Evolutionary conservation across 1,140 invertebrate genomes (phyloP).

Genomic region (Argopecten irradians): DNA sequence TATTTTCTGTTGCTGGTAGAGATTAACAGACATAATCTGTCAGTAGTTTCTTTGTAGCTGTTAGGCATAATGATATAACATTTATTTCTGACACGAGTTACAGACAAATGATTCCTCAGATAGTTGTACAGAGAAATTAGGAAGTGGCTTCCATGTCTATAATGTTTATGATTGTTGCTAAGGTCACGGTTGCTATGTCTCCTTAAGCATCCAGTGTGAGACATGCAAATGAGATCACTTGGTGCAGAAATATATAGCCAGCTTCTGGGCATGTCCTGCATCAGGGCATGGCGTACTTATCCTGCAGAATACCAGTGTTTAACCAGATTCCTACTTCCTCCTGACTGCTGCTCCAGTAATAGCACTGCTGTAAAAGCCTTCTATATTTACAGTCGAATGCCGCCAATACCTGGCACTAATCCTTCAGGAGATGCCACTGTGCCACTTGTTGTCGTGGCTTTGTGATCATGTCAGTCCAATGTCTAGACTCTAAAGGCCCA

Average conservation of each 20-base stretch:
- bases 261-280: no score
- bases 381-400: background rate
- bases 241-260: background rate
- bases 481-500: slow-evolving; percentile 89
- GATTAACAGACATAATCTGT: no score
- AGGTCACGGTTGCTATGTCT: background rate
- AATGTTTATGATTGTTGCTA: background rate
- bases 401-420: slow-evolving; percentile 46
- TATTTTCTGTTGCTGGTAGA: background rate
- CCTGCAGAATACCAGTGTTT: background rate
- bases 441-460: slow-evolving; percentile 89
- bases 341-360: background rate
- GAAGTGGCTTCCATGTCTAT: background rate
- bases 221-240: background rate
- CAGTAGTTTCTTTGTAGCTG: no score
- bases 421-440: slow-evolving; percentile 88
- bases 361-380: background rate
- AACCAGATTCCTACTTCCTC: background rate
- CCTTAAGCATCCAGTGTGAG: background rate
- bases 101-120: no score
- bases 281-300: no score
- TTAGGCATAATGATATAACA: no score
- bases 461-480: slow-evolving; percentile 93
- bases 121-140: no score
- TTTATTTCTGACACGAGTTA: no score